Evolutionary conservation across 2,113 vertebrate species (phyloP).

Genomic region (Pelecanoides urinatrix): DNA sequence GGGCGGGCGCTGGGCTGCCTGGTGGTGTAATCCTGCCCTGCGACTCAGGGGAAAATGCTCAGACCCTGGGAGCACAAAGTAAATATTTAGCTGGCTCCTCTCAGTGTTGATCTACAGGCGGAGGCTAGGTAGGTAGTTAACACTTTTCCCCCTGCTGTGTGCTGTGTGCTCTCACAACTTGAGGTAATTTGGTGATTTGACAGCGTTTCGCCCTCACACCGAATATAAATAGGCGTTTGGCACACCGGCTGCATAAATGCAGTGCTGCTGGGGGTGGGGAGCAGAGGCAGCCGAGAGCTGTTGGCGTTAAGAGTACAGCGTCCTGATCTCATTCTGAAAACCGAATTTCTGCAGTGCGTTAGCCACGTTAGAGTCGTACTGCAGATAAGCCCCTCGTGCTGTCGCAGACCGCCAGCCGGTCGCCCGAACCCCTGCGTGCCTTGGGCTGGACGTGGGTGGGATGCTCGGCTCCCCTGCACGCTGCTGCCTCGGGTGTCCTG

Average conservation of each 20-base stretch:
- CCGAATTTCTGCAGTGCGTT: not conserved
- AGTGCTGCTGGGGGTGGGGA: not conserved
- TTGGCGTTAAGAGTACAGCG: not conserved
- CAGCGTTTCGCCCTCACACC: not conserved
- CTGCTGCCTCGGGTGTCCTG: rapidly evolving
- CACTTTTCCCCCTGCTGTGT: not conserved
- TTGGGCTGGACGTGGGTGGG: not conserved
- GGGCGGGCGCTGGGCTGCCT: rapidly evolving
- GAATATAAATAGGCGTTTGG: not conserved
- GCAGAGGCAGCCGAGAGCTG: not conserved
- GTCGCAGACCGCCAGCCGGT: rapidly evolving
- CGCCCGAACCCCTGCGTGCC: rapidly evolving
- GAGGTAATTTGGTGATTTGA: not conserved
- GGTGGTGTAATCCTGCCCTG: not conserved
- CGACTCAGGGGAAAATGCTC: rapidly evolving
- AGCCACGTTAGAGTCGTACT: rapidly evolving
- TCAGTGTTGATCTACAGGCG: not conserved
- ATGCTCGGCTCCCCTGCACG: not conserved
- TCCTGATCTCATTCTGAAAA: not conserved
- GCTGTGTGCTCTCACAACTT: not conserved
- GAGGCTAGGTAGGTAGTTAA: not conserved
- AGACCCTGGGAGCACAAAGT: not conserved
- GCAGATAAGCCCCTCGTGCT: not conserved
- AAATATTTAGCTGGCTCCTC: not conserved
- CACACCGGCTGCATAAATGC: not conserved